phyloP scores from a whole-genome alignment of 1,140 invertebrate species.

The Laodelphax striatellus region DNA sequence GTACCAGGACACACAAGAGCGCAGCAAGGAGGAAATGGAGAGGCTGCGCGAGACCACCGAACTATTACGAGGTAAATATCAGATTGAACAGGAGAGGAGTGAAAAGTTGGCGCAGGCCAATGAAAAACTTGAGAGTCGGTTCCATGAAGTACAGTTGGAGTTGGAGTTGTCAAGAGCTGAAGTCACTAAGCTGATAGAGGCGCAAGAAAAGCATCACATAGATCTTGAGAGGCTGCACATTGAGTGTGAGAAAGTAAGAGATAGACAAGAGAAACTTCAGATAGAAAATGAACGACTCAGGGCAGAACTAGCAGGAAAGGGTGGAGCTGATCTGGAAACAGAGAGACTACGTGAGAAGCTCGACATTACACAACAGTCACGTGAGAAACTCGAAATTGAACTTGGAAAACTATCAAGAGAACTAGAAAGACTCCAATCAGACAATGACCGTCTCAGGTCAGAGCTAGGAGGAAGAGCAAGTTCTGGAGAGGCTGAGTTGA shows the following conservation, averaged over 20 bases:
- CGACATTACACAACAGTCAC: constrained; percentile 67
- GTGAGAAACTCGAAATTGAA: constrained; percentile 75
- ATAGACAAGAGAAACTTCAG: constrained; percentile 71
- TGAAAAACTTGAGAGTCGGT: constrained; percentile 55
- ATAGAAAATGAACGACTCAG: constrained; percentile 59
- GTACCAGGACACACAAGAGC: constrained; percentile 61
- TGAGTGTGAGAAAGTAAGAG: constrained; percentile 73
- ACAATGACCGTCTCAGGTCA: constrained; percentile 23
- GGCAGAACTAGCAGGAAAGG: constrained; percentile 42
- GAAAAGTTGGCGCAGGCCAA: constrained; percentile 39
- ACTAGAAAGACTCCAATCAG: constrained; percentile 46
- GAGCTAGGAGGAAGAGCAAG: constrained; percentile 36
- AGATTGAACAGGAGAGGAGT: constrained; percentile 72
- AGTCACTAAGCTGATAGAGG: constrained; percentile 52
- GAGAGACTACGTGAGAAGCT: constrained; percentile 73
- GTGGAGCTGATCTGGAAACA: constrained; percentile 51
- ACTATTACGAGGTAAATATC: constrained; percentile 74
- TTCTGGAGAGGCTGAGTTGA: constrained; percentile 55
- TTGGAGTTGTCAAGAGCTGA: constrained; percentile 66
- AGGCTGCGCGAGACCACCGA: constrained; percentile 70
- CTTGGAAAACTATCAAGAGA: constrained; percentile 72
- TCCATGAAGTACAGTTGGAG: constrained; percentile 67
- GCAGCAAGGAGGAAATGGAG: constrained; percentile 66
- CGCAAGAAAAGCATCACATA: constrained; percentile 61
- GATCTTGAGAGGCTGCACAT: constrained; percentile 70